Evolutionary conservation across 2,797 vertebrate genomes (phyloP).

Genomic region (Crossoptilon crossoptilon): DNA sequence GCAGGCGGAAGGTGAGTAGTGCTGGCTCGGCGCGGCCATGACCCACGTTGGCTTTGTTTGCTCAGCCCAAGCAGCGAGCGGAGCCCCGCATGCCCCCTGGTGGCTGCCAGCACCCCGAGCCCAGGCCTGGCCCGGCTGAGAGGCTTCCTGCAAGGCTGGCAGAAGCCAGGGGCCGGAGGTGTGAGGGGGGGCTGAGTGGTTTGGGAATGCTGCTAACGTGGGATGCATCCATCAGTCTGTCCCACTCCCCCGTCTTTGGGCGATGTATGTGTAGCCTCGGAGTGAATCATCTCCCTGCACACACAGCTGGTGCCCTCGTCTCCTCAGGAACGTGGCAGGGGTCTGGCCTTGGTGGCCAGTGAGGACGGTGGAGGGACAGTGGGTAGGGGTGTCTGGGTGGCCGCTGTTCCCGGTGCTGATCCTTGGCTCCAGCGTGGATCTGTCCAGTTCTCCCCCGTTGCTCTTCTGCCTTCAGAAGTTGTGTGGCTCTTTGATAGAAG

Average conservation of each 20-base stretch:
- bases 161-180: neutral
- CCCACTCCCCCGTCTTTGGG: neutral
- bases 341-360: neutral
- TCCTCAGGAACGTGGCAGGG: neutral
- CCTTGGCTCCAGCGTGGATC: neutral
- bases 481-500: neutral
- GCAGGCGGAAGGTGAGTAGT: conserved; percentile 85
- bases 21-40: neutral
- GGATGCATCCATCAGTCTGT: neutral
- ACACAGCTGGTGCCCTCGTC: neutral
- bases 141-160: neutral
- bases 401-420: neutral
- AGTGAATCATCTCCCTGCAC: no score
- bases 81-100: conserved; percentile 29
- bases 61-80: neutral
- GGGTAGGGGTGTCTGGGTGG: neutral
- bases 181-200: no score
- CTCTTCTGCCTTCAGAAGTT: neutral
- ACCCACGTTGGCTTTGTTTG: conserved; percentile 54
- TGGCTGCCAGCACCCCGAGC: neutral
- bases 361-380: no score
- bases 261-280: no score
- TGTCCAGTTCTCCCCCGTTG: rapidly evolving
- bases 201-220: neutral
- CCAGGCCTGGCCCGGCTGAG: neutral